These are phyloP conservation scores for Siniperca chuatsi DNA, from an alignment of 2,113 vertebrate genomes.

Conservation along the genomic window DNA sequence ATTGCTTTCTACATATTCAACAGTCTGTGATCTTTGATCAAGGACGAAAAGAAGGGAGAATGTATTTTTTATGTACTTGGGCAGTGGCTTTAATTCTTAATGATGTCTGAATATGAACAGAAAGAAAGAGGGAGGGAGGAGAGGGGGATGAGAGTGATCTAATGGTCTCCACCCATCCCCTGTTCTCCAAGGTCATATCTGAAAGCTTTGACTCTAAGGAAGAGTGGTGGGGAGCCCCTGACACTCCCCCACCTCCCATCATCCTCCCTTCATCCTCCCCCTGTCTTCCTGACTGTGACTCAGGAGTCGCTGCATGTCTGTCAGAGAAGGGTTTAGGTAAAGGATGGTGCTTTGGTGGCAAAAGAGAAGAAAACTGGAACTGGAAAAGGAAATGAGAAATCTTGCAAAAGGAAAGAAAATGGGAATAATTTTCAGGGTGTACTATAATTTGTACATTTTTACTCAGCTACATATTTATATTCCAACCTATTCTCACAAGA, in stretches of 20 bases:
- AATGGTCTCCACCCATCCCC: slow-evolving; percentile 17
- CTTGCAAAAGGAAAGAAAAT: not conserved
- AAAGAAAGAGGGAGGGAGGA: slow-evolving; percentile 1
- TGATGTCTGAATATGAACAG: slow-evolving; percentile 37
- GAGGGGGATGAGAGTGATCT: slow-evolving; percentile 46
- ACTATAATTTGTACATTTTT: not conserved
- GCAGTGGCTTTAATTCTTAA: slow-evolving; percentile 54
- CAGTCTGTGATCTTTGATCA: slow-evolving; percentile 17
- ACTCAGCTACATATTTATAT: not conserved
- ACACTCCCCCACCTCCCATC: not conserved
- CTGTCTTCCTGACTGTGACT: not conserved
- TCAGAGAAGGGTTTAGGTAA: not conserved
- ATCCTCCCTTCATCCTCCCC: not conserved
- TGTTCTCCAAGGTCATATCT: slow-evolving; percentile 41
- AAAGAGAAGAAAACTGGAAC: not conserved
- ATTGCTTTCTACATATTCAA: slow-evolving; percentile 8
- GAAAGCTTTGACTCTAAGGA: slow-evolving; percentile 40
- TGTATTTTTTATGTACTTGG: slow-evolving; percentile 47
- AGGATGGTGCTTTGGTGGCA: not conserved
- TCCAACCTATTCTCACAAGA: not conserved
- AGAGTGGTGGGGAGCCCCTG: slow-evolving; percentile 5
- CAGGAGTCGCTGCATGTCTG: slow-evolving; percentile 7
- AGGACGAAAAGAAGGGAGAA: slow-evolving; percentile 23
- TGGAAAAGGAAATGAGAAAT: not conserved
- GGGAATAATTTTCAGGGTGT: not conserved